Conservation (phyloP, 2,797 vertebrate genomes). For the Tolypeutes matacus region DNA sequence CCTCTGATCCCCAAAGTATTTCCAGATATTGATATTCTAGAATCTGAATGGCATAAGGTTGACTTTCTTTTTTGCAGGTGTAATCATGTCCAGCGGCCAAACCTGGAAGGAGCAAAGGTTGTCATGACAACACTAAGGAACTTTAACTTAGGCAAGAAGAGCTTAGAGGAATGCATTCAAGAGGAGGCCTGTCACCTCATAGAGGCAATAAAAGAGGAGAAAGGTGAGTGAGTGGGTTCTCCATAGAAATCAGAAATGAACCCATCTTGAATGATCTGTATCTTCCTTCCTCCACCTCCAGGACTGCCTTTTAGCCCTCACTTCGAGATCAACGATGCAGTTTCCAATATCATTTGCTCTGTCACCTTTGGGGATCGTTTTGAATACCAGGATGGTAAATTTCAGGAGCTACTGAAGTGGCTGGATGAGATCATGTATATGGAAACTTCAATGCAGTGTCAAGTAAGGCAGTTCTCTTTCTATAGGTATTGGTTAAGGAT, state of each 20-base stretch:
- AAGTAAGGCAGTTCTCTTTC: constrained; percentile 75
- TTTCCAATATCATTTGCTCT: constrained; percentile 83
- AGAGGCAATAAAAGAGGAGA: constrained; percentile 80
- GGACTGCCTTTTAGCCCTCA: not conserved
- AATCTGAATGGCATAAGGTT: not conserved
- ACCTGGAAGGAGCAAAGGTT: constrained; percentile 90
- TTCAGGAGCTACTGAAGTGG: constrained; percentile 86
- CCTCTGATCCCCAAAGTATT: not conserved
- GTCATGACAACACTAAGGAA: constrained; percentile 86
- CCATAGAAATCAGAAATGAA: not conserved
- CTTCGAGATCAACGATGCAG: constrained; percentile 85
- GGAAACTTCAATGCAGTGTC: constrained; percentile 75
- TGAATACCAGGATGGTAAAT: constrained; percentile 85
- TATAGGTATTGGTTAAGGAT: not conserved
- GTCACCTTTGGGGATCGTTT: constrained; percentile 89
- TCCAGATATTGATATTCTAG: not conserved
- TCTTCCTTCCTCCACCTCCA: not conserved
- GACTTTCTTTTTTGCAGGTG: constrained; percentile 49
- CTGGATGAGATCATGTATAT: constrained; percentile 77
- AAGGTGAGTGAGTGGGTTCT: constrained; percentile 82
- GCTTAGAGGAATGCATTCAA: constrained; percentile 87
- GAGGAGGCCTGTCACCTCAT: constrained; percentile 84
- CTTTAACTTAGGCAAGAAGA: constrained; percentile 89
- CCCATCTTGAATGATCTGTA: not conserved
- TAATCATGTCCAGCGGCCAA: constrained; percentile 81